Conservation (phyloP, 2,797 vertebrate genomes). For the Siniperca scherzeri region DNA sequence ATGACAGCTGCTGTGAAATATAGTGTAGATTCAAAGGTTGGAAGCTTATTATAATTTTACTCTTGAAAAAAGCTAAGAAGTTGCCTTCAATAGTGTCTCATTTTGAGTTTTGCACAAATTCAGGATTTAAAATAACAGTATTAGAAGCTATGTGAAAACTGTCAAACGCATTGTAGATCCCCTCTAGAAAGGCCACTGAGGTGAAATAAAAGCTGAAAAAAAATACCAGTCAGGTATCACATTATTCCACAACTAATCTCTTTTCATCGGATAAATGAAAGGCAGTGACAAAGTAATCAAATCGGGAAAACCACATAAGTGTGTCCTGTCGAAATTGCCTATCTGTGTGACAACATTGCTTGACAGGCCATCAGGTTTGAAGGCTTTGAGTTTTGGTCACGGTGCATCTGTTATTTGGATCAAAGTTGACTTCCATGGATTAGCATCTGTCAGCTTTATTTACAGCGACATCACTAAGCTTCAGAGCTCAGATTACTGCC, state of each 20-base stretch:
- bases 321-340: constrained; percentile 61
- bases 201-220: constrained; percentile 25
- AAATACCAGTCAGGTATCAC: constrained; percentile 38
- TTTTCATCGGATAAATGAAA: constrained; percentile 57
- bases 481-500: constrained; percentile 62
- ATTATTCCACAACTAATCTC: constrained; percentile 49
- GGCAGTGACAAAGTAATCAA: constrained; percentile 66
- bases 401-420: constrained; percentile 71
- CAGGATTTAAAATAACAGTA: neutral
- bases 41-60: constrained; percentile 56
- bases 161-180: constrained; percentile 23
- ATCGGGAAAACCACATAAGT: constrained; percentile 62
- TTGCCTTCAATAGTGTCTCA: neutral
- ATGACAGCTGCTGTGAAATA: constrained; percentile 63
- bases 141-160: constrained; percentile 19
- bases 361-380: constrained; percentile 63
- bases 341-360: constrained; percentile 41
- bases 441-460: constrained; percentile 78
- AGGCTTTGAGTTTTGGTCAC: constrained; percentile 51
- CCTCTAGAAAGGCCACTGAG: neutral
- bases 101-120: neutral
- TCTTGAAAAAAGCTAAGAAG: constrained; percentile 31
- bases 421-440: constrained; percentile 71
- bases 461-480: constrained; percentile 51
- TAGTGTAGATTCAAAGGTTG: constrained; percentile 38